phyloP scores from a whole-genome alignment of 2,113 vertebrate genomes.

The Triplophysa siluroides region DNA sequence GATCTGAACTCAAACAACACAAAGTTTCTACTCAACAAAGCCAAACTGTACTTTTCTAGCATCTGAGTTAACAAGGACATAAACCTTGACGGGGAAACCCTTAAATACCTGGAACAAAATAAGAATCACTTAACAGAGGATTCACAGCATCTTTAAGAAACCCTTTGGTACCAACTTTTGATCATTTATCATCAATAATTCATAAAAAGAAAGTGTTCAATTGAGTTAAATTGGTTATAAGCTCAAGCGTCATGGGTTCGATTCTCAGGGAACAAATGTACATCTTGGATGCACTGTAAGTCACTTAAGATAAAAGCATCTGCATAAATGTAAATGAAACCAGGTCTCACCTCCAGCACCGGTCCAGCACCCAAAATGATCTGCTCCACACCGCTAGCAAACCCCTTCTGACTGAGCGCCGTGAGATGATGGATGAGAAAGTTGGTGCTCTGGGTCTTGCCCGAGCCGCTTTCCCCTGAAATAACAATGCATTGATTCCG shows the following conservation, averaged over 20 bases:
- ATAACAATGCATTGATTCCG: conserved; percentile 98
- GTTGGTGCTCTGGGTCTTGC: conserved; percentile 99
- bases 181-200: neutral
- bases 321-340: neutral
- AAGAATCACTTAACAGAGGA: no score
- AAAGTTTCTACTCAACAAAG: no score
- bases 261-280: no score
- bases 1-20: no score
- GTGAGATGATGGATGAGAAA: conserved; percentile 99
- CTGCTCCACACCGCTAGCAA: conserved; percentile 97
- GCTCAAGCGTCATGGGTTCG: no score
- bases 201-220: no score
- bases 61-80: neutral
- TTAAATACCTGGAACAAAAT: neutral
- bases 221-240: no score
- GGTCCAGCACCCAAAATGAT: conserved; percentile 98
- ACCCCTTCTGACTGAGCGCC: conserved; percentile 97
- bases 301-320: no score
- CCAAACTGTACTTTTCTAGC: no score
- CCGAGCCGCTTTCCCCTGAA: conserved; percentile 96
- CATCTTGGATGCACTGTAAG: no score
- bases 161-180: neutral
- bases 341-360: conserved; percentile 87
- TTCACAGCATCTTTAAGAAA: neutral
- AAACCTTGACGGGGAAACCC: neutral